Evolutionary conservation across 2,888 invertebrate genomes (phyloP).

Genomic region (Cheiracanthium punctorium): DNA sequence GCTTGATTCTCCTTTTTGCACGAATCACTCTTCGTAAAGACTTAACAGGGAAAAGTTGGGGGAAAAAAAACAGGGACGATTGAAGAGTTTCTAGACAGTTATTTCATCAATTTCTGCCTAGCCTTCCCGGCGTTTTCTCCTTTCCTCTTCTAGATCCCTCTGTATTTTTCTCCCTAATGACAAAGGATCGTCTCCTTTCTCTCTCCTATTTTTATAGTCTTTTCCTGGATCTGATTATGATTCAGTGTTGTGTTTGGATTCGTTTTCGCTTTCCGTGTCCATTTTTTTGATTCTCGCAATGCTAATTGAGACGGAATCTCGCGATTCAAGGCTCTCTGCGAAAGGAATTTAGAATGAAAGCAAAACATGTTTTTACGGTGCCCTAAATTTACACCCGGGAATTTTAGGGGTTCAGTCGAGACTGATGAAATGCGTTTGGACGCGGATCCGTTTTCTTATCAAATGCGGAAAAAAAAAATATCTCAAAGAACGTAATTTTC

Average conservation of each 20-base stretch:
- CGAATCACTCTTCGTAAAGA: constrained; percentile 1
- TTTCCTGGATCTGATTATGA: constrained; percentile 4
- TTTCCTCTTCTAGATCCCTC: neutral
- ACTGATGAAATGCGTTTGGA: neutral
- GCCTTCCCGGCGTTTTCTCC: neutral
- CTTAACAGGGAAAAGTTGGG: constrained; percentile 18
- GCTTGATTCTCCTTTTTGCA: neutral
- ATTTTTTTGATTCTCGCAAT: neutral
- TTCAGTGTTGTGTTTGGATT: constrained; percentile 4
- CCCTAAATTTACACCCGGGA: neutral
- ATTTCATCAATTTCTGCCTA: constrained; percentile 24
- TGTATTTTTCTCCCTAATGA: constrained; percentile 7
- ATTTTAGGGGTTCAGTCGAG: neutral
- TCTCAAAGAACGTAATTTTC: too few species aligned
- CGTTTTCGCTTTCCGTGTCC: neutral
- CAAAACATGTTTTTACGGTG: neutral
- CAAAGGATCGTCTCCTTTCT: constrained; percentile 13
- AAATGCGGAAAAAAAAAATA: neutral
- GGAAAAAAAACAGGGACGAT: constrained; percentile 11
- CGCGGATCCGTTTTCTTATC: neutral
- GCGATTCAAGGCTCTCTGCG: neutral
- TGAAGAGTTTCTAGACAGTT: constrained; percentile 3
- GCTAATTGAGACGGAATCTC: neutral
- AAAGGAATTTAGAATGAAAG: neutral
- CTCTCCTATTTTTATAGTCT: neutral